A percentile compares a stretch with the other conserved stretches of the same genome.
Conservation (phyloP, 2,113 vertebrate species). For the Synchiropus splendidus region DNA sequence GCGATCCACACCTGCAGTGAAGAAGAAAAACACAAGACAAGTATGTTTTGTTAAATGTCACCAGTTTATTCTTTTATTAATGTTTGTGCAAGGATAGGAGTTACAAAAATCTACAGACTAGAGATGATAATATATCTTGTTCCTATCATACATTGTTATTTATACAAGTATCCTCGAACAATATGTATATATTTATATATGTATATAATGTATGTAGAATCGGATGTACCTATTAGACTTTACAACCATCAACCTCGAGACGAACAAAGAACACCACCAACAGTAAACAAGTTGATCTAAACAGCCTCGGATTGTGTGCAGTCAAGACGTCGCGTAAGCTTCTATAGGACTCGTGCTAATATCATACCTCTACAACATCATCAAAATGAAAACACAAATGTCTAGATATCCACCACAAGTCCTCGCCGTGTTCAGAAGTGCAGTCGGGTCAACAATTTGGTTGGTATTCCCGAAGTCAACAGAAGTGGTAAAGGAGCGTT, state of each 20-base stretch:
- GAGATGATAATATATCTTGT: constrained; percentile 61
- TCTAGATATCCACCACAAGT: constrained; percentile 39
- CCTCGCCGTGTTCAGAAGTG: constrained; percentile 34
- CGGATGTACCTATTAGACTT: constrained; percentile 47
- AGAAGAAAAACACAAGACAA: neutral
- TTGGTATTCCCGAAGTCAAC: no score
- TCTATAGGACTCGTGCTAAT: constrained; percentile 31
- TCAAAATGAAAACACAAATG: constrained; percentile 36
- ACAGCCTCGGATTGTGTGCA: constrained; percentile 23
- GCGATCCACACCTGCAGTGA: no score
- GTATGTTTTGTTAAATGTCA: constrained; percentile 13
- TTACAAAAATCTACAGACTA: constrained; percentile 62
- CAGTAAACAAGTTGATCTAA: constrained; percentile 42
- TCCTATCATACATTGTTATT: constrained; percentile 62
- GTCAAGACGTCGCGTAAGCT: constrained; percentile 31
- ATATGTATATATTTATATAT: constrained; percentile 35
- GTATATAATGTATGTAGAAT: constrained; percentile 37
- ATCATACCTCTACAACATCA: constrained; percentile 30
- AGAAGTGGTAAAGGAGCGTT: no score
- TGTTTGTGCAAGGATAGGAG: constrained; percentile 61
- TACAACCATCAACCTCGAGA: constrained; percentile 41
- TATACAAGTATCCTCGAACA: constrained; percentile 50
- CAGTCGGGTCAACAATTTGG: constrained; percentile 32
- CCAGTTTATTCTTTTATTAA: constrained; percentile 54
- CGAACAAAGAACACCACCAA: constrained; percentile 38